These are phyloP conservation scores for Nephrocerus scutellatus DNA, from an alignment of 2,888 invertebrate genomes.

Conservation along the genomic window DNA sequence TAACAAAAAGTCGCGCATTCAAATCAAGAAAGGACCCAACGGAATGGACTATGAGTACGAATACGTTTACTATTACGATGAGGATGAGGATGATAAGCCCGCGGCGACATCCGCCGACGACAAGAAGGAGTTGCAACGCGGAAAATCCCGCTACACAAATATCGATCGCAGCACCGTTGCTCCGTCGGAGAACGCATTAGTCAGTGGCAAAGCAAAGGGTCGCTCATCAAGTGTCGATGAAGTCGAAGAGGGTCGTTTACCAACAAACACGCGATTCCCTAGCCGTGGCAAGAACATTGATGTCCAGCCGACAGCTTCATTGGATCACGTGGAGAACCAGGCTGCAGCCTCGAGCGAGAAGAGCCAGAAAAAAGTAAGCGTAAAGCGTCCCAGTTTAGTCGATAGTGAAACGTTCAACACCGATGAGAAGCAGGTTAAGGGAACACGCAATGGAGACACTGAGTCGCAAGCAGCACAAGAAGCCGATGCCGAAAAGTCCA, in stretches of 20 bases:
- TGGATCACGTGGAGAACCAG: conserved; percentile 56
- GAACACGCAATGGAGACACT: conserved; percentile 38
- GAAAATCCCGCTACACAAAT: conserved; percentile 48
- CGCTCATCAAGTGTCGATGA: conserved; percentile 41
- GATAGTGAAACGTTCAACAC: conserved; percentile 79
- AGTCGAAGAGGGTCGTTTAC: conserved; percentile 53
- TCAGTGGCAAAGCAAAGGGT: conserved; percentile 56
- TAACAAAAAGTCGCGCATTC: conserved; percentile 63
- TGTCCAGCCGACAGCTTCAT: conserved; percentile 51
- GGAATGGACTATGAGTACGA: conserved; percentile 89
- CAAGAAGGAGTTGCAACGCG: conserved; percentile 46
- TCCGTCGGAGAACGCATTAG: conserved; percentile 56
- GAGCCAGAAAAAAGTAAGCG: conserved; percentile 41
- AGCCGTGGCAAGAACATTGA: conserved; percentile 55
- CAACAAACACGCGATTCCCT: conserved; percentile 79
- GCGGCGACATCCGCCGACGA: conserved; percentile 35
- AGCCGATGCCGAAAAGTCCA: conserved; percentile 35
- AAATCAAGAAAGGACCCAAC: conserved; percentile 82
- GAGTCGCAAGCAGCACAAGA: conserved; percentile 35
- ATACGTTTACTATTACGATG: conserved; percentile 86
- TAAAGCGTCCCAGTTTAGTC: conserved; percentile 67
- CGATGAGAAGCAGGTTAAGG: conserved; percentile 45
- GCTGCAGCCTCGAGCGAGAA: conserved; percentile 31
- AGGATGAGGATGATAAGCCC: conserved; percentile 59
- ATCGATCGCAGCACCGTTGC: conserved; percentile 45